Percentiles rank a stretch among this genome's conserved stretches.
phyloP scores from a whole-genome alignment of 2,888 invertebrate genomes.

The Lottia gigantea region DNA sequence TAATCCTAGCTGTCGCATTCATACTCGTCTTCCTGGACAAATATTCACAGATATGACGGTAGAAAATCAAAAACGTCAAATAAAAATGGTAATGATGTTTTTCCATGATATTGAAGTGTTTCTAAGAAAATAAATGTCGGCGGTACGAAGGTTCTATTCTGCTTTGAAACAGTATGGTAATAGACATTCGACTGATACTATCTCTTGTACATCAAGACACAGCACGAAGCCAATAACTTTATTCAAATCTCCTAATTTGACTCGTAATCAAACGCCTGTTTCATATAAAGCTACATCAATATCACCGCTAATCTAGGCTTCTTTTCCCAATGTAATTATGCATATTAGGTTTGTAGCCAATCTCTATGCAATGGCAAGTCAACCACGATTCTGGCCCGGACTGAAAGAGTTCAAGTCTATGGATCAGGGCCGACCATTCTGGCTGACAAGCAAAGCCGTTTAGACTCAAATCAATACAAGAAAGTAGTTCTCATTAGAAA shows the following conservation, averaged over 20 bases:
- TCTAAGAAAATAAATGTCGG: no score
- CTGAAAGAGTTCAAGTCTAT: not conserved
- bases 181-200: not conserved
- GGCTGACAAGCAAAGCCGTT: constrained; percentile 7
- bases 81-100: no score
- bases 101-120: no score
- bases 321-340: constrained; percentile 11
- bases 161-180: no score
- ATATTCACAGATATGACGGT: no score
- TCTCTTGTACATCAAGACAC: not conserved
- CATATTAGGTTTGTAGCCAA: constrained; percentile 4
- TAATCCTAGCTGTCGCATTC: no score
- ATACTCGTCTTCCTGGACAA: no score
- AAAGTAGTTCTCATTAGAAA: constrained; percentile 1
- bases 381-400: not conserved
- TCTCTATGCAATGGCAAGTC: constrained; percentile 9
- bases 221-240: not conserved
- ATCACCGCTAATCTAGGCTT: not conserved
- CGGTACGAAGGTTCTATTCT: no score
- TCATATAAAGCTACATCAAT: constrained; percentile 4
- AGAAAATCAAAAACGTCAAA: no score
- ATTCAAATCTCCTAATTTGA: constrained; percentile 3
- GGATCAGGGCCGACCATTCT: constrained; percentile 6
- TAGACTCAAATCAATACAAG: not conserved
- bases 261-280: constrained; percentile 10